phyloP scores from a whole-genome alignment of 92 coral and sea anemone species.

The Bergia sp. region DNA sequence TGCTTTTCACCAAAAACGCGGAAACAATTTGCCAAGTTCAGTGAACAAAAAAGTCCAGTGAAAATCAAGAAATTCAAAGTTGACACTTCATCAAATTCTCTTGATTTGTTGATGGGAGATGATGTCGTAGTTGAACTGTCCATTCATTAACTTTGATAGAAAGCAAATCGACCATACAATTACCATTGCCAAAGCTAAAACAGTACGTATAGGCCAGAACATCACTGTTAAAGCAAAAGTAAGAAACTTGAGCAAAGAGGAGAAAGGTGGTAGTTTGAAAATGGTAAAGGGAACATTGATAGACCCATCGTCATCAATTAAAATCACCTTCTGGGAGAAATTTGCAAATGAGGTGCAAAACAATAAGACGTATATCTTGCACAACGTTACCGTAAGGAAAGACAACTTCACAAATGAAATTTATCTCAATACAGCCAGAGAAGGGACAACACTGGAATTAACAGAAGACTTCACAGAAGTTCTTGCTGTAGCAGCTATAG shows the following conservation, averaged over 20 bases:
- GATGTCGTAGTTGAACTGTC: not conserved
- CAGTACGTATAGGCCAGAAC: not conserved
- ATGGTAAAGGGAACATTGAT: not conserved
- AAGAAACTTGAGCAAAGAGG: not conserved
- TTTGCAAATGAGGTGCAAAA: not conserved
- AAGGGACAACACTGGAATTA: not conserved
- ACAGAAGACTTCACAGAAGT: not conserved
- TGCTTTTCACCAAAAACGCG: not conserved
- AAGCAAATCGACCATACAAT: not conserved
- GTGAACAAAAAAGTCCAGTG: not conserved
- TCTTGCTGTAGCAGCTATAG: not conserved
- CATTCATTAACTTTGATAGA: not conserved
- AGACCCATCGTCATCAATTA: not conserved
- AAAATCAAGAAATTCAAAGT: not conserved
- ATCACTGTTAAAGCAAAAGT: not conserved
- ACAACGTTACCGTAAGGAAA: not conserved
- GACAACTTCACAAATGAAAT: not conserved
- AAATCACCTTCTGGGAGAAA: not conserved
- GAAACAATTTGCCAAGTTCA: not conserved
- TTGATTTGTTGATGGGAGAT: not conserved
- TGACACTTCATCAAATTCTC: not conserved
- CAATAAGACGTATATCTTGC: not conserved
- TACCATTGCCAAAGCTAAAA: not conserved
- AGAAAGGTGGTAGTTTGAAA: not conserved
- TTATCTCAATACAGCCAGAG: not conserved